Conservation (phyloP, 2,797 vertebrate genomes). For the Micropoecilia bifurca region DNA sequence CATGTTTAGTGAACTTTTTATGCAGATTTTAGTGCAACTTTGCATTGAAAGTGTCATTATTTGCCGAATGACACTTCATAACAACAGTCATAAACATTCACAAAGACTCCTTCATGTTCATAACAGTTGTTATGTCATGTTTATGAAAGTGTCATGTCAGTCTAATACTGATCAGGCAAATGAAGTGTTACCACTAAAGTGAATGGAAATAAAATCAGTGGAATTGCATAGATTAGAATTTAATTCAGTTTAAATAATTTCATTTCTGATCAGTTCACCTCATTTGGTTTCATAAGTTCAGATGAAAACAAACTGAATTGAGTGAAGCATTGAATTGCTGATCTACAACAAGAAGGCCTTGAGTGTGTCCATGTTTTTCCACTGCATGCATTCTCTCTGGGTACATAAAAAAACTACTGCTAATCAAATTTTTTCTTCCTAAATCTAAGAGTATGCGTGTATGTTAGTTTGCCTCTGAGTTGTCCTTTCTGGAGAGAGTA, state of each 20-base stretch:
- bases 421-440: background rate
- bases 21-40: too few relatives aligned
- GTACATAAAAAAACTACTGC: background rate
- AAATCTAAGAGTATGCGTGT: background rate
- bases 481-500: background rate
- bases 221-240: background rate
- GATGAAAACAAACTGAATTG: background rate
- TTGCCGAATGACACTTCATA: too few relatives aligned
- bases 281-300: background rate
- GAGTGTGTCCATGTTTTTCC: background rate
- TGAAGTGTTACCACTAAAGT: too few relatives aligned
- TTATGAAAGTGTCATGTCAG: too few relatives aligned
- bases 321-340: background rate
- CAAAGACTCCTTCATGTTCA: too few relatives aligned
- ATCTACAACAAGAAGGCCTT: too few relatives aligned
- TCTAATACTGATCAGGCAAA: too few relatives aligned
- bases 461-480: background rate
- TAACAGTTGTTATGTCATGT: too few relatives aligned
- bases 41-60: too few relatives aligned
- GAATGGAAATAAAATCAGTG: background rate
- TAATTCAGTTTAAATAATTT: background rate
- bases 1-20: background rate
- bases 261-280: background rate
- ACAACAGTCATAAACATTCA: too few relatives aligned
- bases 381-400: background rate